phyloP scores from a whole-genome alignment of 2,888 invertebrate genomes.

The Neoascia interrupta region DNA sequence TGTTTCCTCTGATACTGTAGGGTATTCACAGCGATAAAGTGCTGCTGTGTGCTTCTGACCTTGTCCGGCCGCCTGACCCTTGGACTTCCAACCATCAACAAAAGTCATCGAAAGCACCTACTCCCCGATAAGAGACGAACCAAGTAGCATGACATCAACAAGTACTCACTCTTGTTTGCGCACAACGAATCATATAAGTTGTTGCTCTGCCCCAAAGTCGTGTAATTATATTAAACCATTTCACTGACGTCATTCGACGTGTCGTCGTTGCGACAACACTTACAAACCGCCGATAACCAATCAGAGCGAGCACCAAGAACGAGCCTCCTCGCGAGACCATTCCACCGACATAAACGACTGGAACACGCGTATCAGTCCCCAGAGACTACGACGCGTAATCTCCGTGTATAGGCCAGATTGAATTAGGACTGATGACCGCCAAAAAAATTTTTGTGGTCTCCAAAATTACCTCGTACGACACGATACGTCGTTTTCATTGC shows the following conservation, averaged over 20 bases:
- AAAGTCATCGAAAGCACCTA: conserved; percentile 5
- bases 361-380: conserved; percentile 25
- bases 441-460: conserved; percentile 13
- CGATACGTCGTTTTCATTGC: not conserved
- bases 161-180: conserved; percentile 27
- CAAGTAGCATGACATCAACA: conserved; percentile 22
- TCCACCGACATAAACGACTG: conserved; percentile 8
- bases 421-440: not conserved
- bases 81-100: conserved; percentile 36
- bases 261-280: conserved; percentile 1
- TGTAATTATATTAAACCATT: conserved; percentile 35
- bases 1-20: no score
- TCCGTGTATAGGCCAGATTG: not conserved
- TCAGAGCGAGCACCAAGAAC: conserved; percentile 33
- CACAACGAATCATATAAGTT: no score
- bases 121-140: conserved; percentile 16
- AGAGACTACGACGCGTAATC: conserved; percentile 1
- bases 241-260: conserved; percentile 43
- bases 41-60: conserved; percentile 25
- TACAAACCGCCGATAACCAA: conserved; percentile 47
- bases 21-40: no score
- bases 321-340: conserved; percentile 40
- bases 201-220: not conserved
- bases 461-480: not conserved
- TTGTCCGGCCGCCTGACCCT: conserved; percentile 45